Base-by-base conservation (phyloP, 2,797 vertebrate species). In the Myotis pilosus region DNA sequence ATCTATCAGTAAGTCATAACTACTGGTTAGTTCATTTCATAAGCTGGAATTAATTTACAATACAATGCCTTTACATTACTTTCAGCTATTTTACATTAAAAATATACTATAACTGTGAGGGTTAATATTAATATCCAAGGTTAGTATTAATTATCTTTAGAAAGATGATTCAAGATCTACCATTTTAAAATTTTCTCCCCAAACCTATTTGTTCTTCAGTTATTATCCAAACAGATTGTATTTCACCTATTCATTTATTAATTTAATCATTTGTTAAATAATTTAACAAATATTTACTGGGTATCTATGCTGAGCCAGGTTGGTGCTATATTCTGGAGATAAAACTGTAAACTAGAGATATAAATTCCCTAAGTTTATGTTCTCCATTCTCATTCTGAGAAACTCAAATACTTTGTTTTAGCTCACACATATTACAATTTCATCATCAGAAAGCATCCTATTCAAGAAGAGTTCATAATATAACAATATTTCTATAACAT, bases 161-260 rank as follows among this genome's bases (percentile, higher is more conserved):
- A 91, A 88, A 95, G 36, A 20, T 82, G n/a, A 88, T 62, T 78
- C 68, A 95, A 95, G 17, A 87, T n/a, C 30, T 64, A 57, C 41
- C 71, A 74, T 86, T 95, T 89, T 0, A 68, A 93, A 93, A 64
- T 79, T 38, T 71, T 68, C 10, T 93, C 64, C 5, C n/a, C 44
- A 91, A 85, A 72, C 22, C 44, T 87, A 94, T n/a, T 30, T 92
- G 20, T 53, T 76, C 74, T 87, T 86, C 57, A 94, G 71, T 68
- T 89, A 78, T 85, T 85, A 95, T 38, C 30, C 60, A 93, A 80
- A 2, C 15, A 51, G 13, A 68, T 20, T 92, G 3, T 47, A 89
- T 55, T 87, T 92, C 13, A 76, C 7, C 11, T 28, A 57, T 25
- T 53, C 23, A 72, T 87, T 94, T 62, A 68, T 53, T 84, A 71